Evolutionary conservation across 2,113 vertebrate species (phyloP), one percentile per base, ranked within the genome.

Genomic region (Macquaria australasica): DNA sequence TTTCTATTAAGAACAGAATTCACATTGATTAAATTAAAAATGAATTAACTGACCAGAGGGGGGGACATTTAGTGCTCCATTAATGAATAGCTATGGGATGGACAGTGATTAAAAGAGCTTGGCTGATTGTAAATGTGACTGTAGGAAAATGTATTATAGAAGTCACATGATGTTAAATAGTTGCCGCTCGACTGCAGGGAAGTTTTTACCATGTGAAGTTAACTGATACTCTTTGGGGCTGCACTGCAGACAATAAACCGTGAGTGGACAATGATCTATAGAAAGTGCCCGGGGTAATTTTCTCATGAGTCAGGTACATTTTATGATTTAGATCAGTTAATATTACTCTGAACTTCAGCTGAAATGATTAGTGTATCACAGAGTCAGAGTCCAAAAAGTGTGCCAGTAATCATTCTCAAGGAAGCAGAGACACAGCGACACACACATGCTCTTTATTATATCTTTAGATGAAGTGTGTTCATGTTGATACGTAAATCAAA

Each of bases 261-360:
- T n/a, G 39, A 84, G 74, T 41, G 72, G 80, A 90, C 72, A 77
- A 68, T 87, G 86, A 90, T 88, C 66, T 80, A 88, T 82, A 41
- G 81, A 78, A 81, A 85, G 48, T 59, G 74, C 79, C 86, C 0
- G 0, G n/a, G 64, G 84, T 87, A 14, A 77, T 87, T 91, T 84
- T 85, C 68, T 77, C 34, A 63, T 69, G 70, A 85, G 58, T 89
- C 83, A 83, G 81, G 73, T 87, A 77, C 72, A 81, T 87, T 82
- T 86, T 71, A 84, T 89, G 86, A 92, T 92, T 87, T 75, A 83
- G 41, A 82, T 55, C 20, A 6, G 73, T 87, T 88, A 59, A 76
- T 69, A 72, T 64, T 28, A 69, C 82, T 83, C 51, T 43, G 59
- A 85, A 80, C 73, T 87, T 76, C 41, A 51, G 72, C 70, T 59